phyloP scores from a whole-genome alignment of 2,113 vertebrate species.

The Vicugna pacos region DNA sequence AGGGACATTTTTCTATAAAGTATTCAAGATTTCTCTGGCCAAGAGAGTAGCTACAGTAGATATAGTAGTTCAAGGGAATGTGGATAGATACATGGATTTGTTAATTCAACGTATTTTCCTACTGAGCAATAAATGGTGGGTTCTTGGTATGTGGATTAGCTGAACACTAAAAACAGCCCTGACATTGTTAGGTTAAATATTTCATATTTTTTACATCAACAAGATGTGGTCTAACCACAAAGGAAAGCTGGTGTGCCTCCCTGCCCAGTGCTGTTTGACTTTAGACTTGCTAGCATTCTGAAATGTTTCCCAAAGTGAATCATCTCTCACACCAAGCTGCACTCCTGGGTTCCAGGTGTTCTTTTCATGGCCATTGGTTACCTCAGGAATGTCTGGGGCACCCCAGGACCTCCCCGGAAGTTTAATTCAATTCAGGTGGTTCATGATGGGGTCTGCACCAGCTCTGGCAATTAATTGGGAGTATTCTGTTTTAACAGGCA shows the following conservation, averaged over 20 bases:
- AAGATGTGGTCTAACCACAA: not conserved
- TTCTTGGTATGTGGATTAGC: not conserved
- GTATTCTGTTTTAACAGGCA: not conserved
- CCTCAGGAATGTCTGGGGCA: not conserved
- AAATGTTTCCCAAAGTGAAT: not conserved
- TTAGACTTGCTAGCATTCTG: not conserved
- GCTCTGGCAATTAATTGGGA: not conserved
- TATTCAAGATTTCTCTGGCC: slow-evolving; percentile 15
- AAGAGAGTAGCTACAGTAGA: not conserved
- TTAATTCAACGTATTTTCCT: not conserved
- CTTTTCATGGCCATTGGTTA: not conserved
- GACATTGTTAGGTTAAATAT: not conserved
- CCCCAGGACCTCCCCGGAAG: not conserved
- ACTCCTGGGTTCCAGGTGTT: not conserved
- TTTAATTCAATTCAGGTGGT: not conserved
- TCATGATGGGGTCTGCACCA: not conserved
- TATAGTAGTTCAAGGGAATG: not conserved
- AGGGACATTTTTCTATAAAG: slow-evolving; percentile 23
- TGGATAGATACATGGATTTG: slow-evolving; percentile 16
- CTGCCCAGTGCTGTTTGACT: not conserved
- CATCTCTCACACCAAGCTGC: not conserved
- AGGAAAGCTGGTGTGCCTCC: not conserved
- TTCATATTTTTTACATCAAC: not conserved
- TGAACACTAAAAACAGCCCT: not conserved
- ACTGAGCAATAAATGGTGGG: not conserved